Conservation (phyloP, 1,140 invertebrate species). For the Drosophila busckii region DNA sequence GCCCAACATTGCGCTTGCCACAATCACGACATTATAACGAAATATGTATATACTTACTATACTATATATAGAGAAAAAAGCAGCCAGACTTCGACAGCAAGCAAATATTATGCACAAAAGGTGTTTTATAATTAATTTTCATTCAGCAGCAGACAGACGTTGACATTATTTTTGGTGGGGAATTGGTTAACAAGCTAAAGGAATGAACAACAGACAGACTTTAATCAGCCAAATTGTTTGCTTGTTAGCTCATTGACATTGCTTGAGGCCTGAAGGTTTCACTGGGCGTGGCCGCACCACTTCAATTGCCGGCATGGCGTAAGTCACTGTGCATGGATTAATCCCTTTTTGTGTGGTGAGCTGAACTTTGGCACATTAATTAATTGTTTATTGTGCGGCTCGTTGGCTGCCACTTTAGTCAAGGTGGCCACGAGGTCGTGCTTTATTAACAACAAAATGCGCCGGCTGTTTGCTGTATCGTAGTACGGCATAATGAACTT, state of each 20-base stretch:
- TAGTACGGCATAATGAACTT: conserved; percentile 5
- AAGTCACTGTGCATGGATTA: not conserved
- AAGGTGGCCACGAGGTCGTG: conserved; percentile 1
- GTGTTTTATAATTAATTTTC: conserved; percentile 65
- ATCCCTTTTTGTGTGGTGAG: conserved; percentile 30
- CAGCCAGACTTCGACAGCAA: conserved; percentile 11
- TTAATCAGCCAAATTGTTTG: too few species aligned
- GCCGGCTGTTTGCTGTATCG: too few species aligned
- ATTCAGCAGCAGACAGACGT: conserved; percentile 25
- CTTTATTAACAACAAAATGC: too few species aligned
- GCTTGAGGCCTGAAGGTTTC: too few species aligned
- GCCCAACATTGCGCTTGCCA: conserved; percentile 24
- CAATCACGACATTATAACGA: conserved; percentile 40
- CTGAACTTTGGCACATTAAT: conserved; percentile 53
- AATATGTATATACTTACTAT: conserved; percentile 43
- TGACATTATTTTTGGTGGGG: conserved; percentile 42
- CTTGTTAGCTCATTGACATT: too few species aligned
- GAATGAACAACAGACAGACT: too few species aligned
- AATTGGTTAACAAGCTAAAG: conserved; percentile 19
- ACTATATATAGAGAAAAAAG: too few species aligned
- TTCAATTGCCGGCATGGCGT: not conserved
- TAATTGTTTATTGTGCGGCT: conserved; percentile 51
- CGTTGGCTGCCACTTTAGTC: conserved; percentile 27
- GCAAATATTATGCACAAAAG: conserved; percentile 57
- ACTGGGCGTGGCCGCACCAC: too few species aligned